Evolutionary conservation across 2,113 vertebrate genomes (phyloP), one percentile per base, ranked within the genome.

Genomic region (Athene cunicularia): DNA sequence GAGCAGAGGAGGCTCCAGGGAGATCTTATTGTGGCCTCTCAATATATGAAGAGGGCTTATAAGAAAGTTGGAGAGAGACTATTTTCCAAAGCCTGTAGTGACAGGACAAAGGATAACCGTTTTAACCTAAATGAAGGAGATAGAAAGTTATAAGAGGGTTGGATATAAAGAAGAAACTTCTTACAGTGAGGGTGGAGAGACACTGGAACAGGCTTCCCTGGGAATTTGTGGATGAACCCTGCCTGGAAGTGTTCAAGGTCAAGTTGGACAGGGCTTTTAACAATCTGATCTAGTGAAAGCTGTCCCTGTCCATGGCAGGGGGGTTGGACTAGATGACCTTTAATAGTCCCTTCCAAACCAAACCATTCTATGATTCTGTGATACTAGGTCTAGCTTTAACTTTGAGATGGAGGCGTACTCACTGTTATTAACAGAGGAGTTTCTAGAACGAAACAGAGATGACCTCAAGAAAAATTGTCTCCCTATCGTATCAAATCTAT

Each of bases 21-120:
- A 60, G 0, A 56, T 6, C 6, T 64, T 21, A 7, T 7, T 1
- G 0, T 27, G 20, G 3, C 19, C 6, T 88, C 70, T 37, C 45
- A 43, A 4, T 22, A 28, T 5, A 18, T 16, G 41, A 77, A 79
- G 32, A 27, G 4, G 10, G 6, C 9, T 70, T 66, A 26, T 5
- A 53, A 62, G 35, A 75, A 71, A 66, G 28, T 2, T 43, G 9
- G 27, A 74, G 14, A 71, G 6, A 64, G 24, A 22, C 2, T 52
- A 50, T 85, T 56, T 52, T 56, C 10, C 15, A 41, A 64, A 8
- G 26, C 14, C 14, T 85, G 45, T 9, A 72, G 47, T 16, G 16
- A 67, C 18, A 72, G 14, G 12, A 58, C 20, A 72, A 47, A 4
- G 5, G 7, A 11, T 27, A 55, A 15, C 0, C 0, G 4, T 13